phyloP scores from a whole-genome alignment of 2,113 vertebrate genomes.

The Electrona antarctica region DNA sequence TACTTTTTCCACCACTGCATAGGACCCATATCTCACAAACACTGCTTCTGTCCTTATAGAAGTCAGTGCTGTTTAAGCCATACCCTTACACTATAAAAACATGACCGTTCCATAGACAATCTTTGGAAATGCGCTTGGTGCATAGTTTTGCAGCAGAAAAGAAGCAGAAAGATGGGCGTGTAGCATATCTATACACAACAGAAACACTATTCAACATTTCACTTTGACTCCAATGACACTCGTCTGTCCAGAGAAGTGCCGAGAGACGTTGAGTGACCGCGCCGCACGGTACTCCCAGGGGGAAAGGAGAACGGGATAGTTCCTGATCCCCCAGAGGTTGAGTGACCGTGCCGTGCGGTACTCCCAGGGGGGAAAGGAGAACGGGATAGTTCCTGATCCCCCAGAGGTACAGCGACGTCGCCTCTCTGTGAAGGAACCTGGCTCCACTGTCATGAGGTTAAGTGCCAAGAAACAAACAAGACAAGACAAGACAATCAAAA shows the following conservation, averaged over 20 bases:
- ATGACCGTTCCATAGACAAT: slow-evolving; percentile 60
- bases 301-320: neutral
- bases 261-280: slow-evolving; percentile 28
- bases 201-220: slow-evolving; percentile 51
- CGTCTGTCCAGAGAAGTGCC: slow-evolving; percentile 72
- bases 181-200: slow-evolving; percentile 54
- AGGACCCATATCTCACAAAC: slow-evolving; percentile 28
- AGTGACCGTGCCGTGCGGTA: slow-evolving; percentile 4
- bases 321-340: slow-evolving; percentile 44
- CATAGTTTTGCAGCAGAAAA: slow-evolving; percentile 78
- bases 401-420: slow-evolving; percentile 39
- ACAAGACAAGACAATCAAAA: slow-evolving; percentile 3
- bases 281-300: slow-evolving; percentile 27
- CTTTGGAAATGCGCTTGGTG: slow-evolving; percentile 81
- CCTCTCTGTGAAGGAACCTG: slow-evolving; percentile 48
- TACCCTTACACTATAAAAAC: slow-evolving; percentile 3
- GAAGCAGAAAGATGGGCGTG: slow-evolving; percentile 44
- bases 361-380: slow-evolving; percentile 27
- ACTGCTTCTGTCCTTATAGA: slow-evolving; percentile 7
- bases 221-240: slow-evolving; percentile 54
- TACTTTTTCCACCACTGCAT: too few relatives aligned
- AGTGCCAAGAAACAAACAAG: slow-evolving; percentile 75
- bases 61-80: slow-evolving; percentile 6
- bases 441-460: slow-evolving; percentile 66
- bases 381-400: slow-evolving; percentile 3